Evolutionary conservation across 2,113 vertebrate genomes (phyloP), one percentile per base, ranked within the genome.

Genomic region (Pleuronectes platessa): DNA sequence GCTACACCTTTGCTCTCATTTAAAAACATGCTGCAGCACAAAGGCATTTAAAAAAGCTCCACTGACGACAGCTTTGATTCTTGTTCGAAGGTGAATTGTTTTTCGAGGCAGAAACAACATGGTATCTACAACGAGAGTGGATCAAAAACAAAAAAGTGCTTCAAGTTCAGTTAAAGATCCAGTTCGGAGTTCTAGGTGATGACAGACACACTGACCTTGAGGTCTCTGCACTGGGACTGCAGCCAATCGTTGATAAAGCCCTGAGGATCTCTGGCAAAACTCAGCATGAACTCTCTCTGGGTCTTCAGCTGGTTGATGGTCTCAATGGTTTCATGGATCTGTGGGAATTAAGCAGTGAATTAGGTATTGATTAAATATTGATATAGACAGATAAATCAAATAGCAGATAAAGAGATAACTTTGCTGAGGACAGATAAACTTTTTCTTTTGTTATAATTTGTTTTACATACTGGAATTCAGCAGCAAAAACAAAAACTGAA

Each of bases 181-280:
- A 18, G 42, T 27, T 0, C 37, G 53, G 59, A 18, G 42, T 27
- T 0, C 37, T 24, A 35, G 53, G 59, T 49, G 17, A n/a, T 7
- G 54, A 49, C 1, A 1, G 21, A 49, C 11, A 7, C 21, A 72
- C 74, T 92, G 74, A 98, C 98, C 96, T 99, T 99, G 88, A 99
- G 92, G 91, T 99, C 98, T 74, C 98, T 93, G 94, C 98, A 99
- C 93, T 99, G 98, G 45, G 98, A 99, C 94, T 99, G 98, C 55
- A 99, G 96, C 98, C 98, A 99, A 89, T 99, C 98, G 0, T 99
- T 99, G 94, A 99, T 99, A 94, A 99, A 99, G 88, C 98, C 98
- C 93, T 99, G 98, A 84, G 98, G 98, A 90, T 99, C 98, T 88
- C 97, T 94, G 91, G 98, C 98, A 81, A 99, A 99, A 90, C 96